A percentile compares a stretch with the other conserved stretches of the same genome.
phyloP scores from a whole-genome alignment of 2,113 vertebrate species.

The Argyrosomus japonicus region DNA sequence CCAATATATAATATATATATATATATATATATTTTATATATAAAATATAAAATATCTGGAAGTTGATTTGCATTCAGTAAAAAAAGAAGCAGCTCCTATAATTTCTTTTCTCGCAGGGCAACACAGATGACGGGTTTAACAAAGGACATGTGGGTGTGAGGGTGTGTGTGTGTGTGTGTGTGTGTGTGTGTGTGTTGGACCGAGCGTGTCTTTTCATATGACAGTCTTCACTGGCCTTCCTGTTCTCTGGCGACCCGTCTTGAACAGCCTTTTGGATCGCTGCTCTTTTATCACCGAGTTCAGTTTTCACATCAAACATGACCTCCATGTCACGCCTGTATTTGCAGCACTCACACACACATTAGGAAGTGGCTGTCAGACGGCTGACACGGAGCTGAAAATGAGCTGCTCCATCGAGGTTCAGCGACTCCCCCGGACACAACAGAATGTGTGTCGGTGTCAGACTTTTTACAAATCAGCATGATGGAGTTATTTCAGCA shows the following conservation, averaged over 20 bases:
- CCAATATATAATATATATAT: too few species aligned
- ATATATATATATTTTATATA: too few species aligned
- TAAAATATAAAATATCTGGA: constrained; percentile 56
- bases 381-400: not conserved
- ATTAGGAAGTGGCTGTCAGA: not conserved
- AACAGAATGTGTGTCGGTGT: too few species aligned
- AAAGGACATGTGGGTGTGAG: constrained; percentile 6
- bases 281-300: constrained; percentile 27
- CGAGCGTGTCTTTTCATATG: constrained; percentile 23
- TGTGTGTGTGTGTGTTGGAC: constrained; percentile 1
- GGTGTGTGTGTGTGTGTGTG: constrained; percentile 1
- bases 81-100: constrained; percentile 32
- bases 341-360: not conserved
- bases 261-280: not conserved
- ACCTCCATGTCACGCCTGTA: not conserved
- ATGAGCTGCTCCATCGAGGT: not conserved
- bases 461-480: too few species aligned
- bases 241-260: not conserved
- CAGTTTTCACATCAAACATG: constrained; percentile 26
- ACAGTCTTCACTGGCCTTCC: not conserved
- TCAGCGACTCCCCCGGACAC: too few species aligned
- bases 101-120: constrained; percentile 17
- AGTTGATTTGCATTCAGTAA: constrained; percentile 66
- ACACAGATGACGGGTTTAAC: constrained; percentile 41
- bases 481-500: too few species aligned